Base-by-base conservation (phyloP, 2,797 vertebrate genomes). In the Denticeps clupeoides region DNA sequence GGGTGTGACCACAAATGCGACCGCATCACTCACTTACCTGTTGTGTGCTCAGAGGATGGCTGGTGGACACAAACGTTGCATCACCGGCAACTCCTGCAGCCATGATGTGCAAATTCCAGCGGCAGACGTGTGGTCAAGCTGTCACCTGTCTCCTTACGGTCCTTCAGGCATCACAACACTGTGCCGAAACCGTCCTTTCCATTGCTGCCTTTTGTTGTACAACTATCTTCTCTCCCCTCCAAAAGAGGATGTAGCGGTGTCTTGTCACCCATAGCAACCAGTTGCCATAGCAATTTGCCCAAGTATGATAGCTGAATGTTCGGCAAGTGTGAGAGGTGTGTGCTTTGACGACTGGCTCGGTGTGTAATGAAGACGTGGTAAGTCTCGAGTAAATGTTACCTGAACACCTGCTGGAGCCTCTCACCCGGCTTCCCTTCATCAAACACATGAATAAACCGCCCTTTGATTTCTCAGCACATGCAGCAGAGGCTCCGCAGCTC, bases 231-330 rank as follows among this genome's bases (percentile, higher is more conserved):
- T 52, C 45, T 45, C 50, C 49, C 54, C 41, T 52, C 51, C 59
- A 62, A 63, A 62, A 51, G 58, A 64, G 45, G 63, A 67, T 60
- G 75, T 59, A 60, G 74, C 65, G 68, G 78, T 69, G 72, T 76
- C 80, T 78, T 57, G 78, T 84, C 75, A 74, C 76, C 67, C 62
- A 61, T 80, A 72, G 75, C 78, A 82, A 83, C 83, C 81, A 81
- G 81, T 84, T 84, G 79, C 82, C 79, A 84, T 86, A 80, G 78
- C 79, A 69, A 82, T 83, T 57, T 69, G 70, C 71, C 73, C 75
- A 79, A 79, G 79, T 75, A 64, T 63, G 60, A 63, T 66, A 51
- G 47, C 53, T 46, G 62, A 60, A 65, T 56, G 60, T 68, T 57
- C 48, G 43, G 57, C 57, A 44, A 56, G 55, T 55, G 49, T 63